Evolutionary conservation across 2,113 vertebrate genomes (phyloP), one percentile per base, ranked within the genome.

Genomic region (Aspiorhynchus laticeps): DNA sequence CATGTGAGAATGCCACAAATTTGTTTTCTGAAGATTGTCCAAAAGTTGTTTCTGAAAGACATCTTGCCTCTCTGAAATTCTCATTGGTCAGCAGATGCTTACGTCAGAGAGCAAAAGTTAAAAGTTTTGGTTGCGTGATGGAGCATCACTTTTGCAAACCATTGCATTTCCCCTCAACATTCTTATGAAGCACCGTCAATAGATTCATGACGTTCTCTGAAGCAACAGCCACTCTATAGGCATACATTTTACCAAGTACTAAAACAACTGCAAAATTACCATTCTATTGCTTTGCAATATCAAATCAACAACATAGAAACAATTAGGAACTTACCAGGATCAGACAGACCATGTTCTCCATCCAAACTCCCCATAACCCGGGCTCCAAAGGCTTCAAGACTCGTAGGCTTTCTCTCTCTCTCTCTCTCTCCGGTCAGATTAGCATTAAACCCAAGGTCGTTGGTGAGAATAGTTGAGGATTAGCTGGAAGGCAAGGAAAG

Each of bases 381-480:
- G 5, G 17, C 65, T 43, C 56, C 65, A 41, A 46, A 28, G 61
- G 24, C 59, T 81, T 67, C 48, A 46, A 67, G 53, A 41, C 56
- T 9, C 1, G 15, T 19, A 81, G 33, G 41, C 31, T 61, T 41
- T 71, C 81, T 78, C 65, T 53, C 80, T 67, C 76, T 78, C 71
- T 41, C 63, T 69, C 81, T 67, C 51, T 67, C 43, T 84, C 75
- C 46, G 41, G 12, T 65, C 90, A 92, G 91, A 93, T 94, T 93
- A 94, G 61, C 21, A 41, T 15, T 69, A 84, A 67, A 84, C 71
- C 89, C 78, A 91, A 61, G 53, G 92, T 86, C 53, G 76, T 83
- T 8, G n/a, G 90, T 91, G 88, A 93, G 92, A 93, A 91, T 77
- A 91, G 88, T 67, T 86, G 90, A 88, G 92, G 93, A 93, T 94